These are phyloP conservation scores for Heliconius hermathena DNA, from an alignment of 1,140 invertebrate species.

Conservation along the genomic window DNA sequence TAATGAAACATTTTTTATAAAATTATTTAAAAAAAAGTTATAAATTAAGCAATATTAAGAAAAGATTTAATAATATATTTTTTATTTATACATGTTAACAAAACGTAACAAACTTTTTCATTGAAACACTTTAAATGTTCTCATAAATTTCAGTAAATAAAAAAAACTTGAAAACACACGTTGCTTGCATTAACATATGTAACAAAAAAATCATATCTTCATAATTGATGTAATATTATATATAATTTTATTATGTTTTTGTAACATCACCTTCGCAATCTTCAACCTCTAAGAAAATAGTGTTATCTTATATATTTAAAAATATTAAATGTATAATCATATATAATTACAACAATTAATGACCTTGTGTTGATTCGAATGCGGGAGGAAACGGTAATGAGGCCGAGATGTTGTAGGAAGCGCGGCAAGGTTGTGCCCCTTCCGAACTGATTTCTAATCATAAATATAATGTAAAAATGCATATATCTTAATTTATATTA, in stretches of 20 bases:
- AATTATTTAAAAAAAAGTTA: too few relatives aligned
- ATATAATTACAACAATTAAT: slow-evolving; percentile 50
- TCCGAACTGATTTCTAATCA: slow-evolving; percentile 32
- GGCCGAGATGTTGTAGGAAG: slow-evolving; percentile 55
- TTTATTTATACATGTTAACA: too few relatives aligned
- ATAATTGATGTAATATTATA: background rate
- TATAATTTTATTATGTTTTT: background rate
- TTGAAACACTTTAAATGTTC: too few relatives aligned
- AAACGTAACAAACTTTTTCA: too few relatives aligned
- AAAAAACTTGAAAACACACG: too few relatives aligned
- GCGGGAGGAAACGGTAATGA: slow-evolving; percentile 56
- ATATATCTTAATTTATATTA: slow-evolving; percentile 2
- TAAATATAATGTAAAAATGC: background rate
- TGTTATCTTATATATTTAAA: slow-evolving; percentile 19
- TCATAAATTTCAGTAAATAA: too few relatives aligned
- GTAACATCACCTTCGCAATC: background rate
- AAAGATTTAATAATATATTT: too few relatives aligned
- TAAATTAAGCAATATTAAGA: too few relatives aligned
- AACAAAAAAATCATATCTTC: background rate
- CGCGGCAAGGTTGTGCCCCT: slow-evolving; percentile 45
- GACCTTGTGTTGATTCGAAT: slow-evolving; percentile 37
- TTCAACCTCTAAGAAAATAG: slow-evolving; percentile 4
- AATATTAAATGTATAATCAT: slow-evolving; percentile 39
- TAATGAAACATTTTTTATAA: too few relatives aligned
- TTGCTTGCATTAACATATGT: too few relatives aligned